Conservation (phyloP, 2,888 invertebrate species). For the Athrips mouffetella region DNA sequence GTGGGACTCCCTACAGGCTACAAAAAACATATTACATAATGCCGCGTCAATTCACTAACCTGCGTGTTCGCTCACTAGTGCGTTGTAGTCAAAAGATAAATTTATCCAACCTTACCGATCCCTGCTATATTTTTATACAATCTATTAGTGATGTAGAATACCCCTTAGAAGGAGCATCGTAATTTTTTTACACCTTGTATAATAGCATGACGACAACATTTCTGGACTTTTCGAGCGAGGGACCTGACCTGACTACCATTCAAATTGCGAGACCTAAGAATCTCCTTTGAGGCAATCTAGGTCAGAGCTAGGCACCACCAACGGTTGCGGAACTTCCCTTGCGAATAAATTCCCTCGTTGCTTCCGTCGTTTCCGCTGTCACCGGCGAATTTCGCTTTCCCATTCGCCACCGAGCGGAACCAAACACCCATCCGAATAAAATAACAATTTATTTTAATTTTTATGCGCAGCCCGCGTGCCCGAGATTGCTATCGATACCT, state of each 20-base stretch:
- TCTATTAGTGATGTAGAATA: too few species aligned
- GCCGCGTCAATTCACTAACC: too few species aligned
- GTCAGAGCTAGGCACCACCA: not conserved
- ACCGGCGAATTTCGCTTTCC: slow-evolving; percentile 9
- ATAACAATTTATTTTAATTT: slow-evolving; percentile 18
- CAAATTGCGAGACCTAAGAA: slow-evolving; percentile 2
- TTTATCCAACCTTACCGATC: too few species aligned
- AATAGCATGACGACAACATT: not conserved
- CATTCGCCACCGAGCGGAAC: not conserved
- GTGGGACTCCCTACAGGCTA: too few species aligned
- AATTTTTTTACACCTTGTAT: too few species aligned
- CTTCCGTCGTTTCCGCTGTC: slow-evolving; percentile 19
- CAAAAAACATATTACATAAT: too few species aligned
- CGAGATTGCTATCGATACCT: slow-evolving; percentile 13
- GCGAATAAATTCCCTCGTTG: slow-evolving; percentile 15
- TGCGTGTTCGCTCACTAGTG: too few species aligned
- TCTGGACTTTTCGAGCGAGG: not conserved
- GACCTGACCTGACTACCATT: not conserved
- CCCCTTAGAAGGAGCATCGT: too few species aligned
- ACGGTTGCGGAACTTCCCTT: not conserved
- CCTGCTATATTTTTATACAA: too few species aligned
- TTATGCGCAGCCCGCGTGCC: slow-evolving; percentile 9
- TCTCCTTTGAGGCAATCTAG: slow-evolving; percentile 1
- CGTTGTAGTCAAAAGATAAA: too few species aligned
- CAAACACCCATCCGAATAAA: slow-evolving; percentile 11